Base-by-base conservation (phyloP, 2,888 invertebrate species). In the Clanis bilineata region DNA sequence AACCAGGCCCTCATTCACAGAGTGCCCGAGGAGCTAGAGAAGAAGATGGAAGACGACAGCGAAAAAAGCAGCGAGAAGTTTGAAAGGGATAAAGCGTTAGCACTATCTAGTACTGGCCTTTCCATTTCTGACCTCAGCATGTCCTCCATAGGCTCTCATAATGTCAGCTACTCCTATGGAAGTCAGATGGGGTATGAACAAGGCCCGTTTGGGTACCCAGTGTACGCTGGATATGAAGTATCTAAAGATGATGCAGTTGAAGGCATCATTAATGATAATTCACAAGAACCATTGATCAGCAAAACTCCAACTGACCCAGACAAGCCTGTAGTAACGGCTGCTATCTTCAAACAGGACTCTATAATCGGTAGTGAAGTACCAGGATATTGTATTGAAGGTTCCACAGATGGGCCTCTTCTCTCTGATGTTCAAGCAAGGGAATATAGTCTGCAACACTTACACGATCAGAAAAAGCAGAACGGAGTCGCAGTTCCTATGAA, bases 61-160 rank as follows among this genome's bases (percentile, higher is more conserved):
- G 86, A 89, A 61, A 77, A 68, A 64, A 81, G 78, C 58, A 85
- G 78, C 55, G 79, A 67, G 0, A 85, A 82, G 65, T 85, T 81
- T 32, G 83, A 85, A 7, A 83, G 76, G 61, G 80, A 80, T n/a
- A 93, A 88, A 82, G 86, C 92, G 3, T 77, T 93, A 57, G 93
- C 94, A 0, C 84, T 93, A 58, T 93, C 94, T 22, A 95, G 95
- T 74, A 96, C 96, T 0, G 97, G 97, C 0, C 92, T 97, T 1
- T 96, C 96, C 4, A 96, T 96, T 76, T 97, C 97, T 4, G 96
- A 96, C 76, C 91, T 96, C 0, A 96, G 96, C 75, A 93, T 96
- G 76, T 95, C 95, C 15, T 96, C 96, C 28, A 93, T 93, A 54
- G 94, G 94, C 12, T 94, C 95, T 38, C 94, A 95, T 60, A 96